These are phyloP conservation scores for Amniataba percoides DNA, from an alignment of 2,797 vertebrate species.

Conservation along the genomic window DNA sequence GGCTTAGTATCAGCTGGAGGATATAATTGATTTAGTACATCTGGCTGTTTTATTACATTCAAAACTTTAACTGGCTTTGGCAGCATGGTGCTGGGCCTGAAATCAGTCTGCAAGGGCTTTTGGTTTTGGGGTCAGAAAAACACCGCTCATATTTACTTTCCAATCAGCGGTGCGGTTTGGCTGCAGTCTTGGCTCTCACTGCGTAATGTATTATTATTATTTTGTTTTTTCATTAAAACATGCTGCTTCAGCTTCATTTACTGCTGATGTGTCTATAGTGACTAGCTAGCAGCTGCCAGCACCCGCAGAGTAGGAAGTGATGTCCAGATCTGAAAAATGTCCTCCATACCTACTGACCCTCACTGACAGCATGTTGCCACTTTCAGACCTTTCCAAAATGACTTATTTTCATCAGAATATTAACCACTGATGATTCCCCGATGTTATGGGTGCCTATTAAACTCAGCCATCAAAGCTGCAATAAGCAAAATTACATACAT, in stretches of 20 bases:
- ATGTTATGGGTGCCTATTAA: background rate
- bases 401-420: background rate
- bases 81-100: background rate
- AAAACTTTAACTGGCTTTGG: slow-evolving; percentile 3
- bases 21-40: slow-evolving; percentile 1
- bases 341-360: background rate
- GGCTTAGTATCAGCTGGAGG: background rate
- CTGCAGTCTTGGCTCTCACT: slow-evolving; percentile 8
- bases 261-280: slow-evolving; percentile 36
- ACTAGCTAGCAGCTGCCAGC: slow-evolving; percentile 15
- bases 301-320: slow-evolving; percentile 17
- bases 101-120: background rate
- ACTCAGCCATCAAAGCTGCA: background rate
- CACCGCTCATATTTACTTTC: background rate
- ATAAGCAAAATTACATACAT: background rate
- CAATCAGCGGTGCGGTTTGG: slow-evolving; percentile 4
- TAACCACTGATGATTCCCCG: background rate
- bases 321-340: background rate
- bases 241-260: slow-evolving; percentile 34
- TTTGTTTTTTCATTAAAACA: slow-evolving; percentile 36
- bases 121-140: background rate
- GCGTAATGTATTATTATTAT: slow-evolving; percentile 19
- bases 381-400: background rate
- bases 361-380: background rate
- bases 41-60: slow-evolving; percentile 3